Evolutionary conservation across 2,113 vertebrate genomes (phyloP).

Genomic region (cattle (Bos taurus)): DNA sequence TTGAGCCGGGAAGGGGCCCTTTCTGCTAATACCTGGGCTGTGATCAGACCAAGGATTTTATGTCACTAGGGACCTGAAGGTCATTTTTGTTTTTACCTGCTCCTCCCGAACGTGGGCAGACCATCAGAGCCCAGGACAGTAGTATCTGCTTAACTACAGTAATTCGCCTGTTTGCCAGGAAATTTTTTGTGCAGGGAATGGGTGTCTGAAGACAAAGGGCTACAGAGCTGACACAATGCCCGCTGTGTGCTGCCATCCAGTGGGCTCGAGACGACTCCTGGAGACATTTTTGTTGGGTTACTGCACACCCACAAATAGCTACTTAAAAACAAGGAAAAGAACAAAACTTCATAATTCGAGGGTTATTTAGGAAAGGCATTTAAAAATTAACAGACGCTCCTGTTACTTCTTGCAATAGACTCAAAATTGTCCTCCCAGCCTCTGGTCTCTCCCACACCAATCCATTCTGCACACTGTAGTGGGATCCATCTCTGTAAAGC

Average conservation of each 20-base stretch:
- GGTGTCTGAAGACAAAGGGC: constrained; percentile 45
- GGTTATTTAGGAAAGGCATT: constrained; percentile 46
- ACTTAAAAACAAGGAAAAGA: constrained; percentile 27
- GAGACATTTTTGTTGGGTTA: constrained; percentile 73
- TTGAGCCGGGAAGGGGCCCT: background rate
- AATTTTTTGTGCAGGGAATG: constrained; percentile 3
- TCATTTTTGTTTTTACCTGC: constrained; percentile 2
- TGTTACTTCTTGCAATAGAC: constrained; percentile 26
- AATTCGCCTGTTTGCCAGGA: constrained; percentile 33
- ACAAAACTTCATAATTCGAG: constrained; percentile 33
- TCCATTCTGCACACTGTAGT: background rate
- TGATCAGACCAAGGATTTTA: background rate
- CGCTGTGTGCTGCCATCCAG: constrained; percentile 41
- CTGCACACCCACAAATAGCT: constrained; percentile 68
- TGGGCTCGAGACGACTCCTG: constrained; percentile 52
- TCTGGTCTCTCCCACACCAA: constrained; percentile 21
- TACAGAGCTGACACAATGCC: constrained; percentile 61
- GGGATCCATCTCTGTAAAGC: background rate
- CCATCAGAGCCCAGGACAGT: background rate
- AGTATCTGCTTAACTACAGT: background rate
- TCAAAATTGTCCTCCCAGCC: constrained; percentile 30
- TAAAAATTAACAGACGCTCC: constrained; percentile 30
- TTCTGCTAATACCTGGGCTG: background rate
- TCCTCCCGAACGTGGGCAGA: background rate
- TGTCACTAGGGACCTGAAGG: background rate